These are phyloP conservation scores for Tryphoninae sp. DNA, from an alignment of 2,888 invertebrate species.

Conservation along the genomic window DNA sequence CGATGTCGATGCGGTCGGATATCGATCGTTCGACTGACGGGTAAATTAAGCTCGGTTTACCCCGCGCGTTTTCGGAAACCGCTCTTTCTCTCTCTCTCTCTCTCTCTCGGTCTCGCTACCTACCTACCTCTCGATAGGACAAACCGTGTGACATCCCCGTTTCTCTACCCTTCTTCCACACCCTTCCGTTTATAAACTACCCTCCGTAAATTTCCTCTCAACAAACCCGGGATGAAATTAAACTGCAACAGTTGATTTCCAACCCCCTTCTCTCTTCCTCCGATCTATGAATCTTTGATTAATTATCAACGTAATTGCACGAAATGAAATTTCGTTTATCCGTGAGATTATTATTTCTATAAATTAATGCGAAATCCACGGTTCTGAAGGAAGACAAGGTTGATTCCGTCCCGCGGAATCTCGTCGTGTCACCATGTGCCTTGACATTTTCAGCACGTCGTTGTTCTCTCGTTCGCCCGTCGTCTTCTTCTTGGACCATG, in stretches of 20 bases:
- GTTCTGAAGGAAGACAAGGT: too few relatives aligned
- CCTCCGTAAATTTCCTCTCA: conserved; percentile 15
- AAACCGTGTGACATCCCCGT: conserved; percentile 11
- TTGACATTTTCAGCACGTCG: conserved; percentile 21
- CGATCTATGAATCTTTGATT: background rate
- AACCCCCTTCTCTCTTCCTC: background rate
- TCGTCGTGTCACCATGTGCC: background rate
- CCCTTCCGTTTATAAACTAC: conserved; percentile 21
- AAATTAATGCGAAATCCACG: background rate
- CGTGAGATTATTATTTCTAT: background rate
- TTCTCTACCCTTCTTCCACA: background rate
- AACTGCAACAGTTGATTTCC: background rate
- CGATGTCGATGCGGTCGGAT: conserved; percentile 64
- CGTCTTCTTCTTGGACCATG: conserved; percentile 54
- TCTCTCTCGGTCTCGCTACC: too few relatives aligned
- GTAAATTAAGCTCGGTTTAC: conserved; percentile 72
- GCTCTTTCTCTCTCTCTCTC: conserved; percentile 15
- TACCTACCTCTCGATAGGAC: background rate
- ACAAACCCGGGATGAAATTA: conserved; percentile 1
- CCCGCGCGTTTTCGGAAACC: conserved; percentile 61
- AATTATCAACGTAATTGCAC: background rate
- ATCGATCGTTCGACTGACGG: conserved; percentile 68
- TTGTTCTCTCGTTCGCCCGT: conserved; percentile 42
- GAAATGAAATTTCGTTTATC: background rate
- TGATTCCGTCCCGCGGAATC: background rate